Conservation (phyloP, 2,113 vertebrate species). For the Gadus macrocephalus region DNA sequence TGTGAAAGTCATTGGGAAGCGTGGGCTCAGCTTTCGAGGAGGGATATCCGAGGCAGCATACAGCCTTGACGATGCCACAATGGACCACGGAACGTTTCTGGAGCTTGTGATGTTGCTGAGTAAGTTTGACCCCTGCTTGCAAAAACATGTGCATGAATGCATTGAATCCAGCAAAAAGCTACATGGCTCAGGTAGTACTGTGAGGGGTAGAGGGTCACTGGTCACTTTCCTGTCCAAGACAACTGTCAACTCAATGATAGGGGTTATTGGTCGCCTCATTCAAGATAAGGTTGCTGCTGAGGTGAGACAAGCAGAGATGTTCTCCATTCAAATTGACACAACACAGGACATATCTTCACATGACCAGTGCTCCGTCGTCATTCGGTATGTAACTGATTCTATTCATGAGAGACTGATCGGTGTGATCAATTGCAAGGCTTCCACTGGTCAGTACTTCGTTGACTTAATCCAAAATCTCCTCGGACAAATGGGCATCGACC, state of each 20-base stretch:
- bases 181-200: too few relatives aligned
- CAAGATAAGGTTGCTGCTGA: constrained; percentile 13
- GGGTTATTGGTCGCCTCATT: neutral
- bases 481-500: constrained; percentile 4
- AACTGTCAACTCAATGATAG: constrained; percentile 10
- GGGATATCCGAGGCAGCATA: constrained; percentile 7
- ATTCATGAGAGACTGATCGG: constrained; percentile 11
- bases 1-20: too few relatives aligned
- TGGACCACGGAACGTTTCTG: constrained; percentile 19
- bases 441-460: constrained; percentile 11
- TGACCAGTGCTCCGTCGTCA: constrained; percentile 11
- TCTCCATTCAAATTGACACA: constrained; percentile 22
- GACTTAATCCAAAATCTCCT: neutral
- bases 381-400: constrained; percentile 12
- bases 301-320: constrained; percentile 20
- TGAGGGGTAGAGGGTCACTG: constrained; percentile 18
- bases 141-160: constrained; percentile 15
- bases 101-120: constrained; percentile 17
- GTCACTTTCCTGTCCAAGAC: constrained; percentile 14
- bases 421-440: constrained; percentile 16
- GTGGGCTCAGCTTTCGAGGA: constrained; percentile 18
- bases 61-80: neutral
- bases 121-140: constrained; percentile 20
- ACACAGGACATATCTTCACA: constrained; percentile 21
- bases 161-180: too few relatives aligned